Percentiles rank a stretch among this genome's conserved stretches.
Evolutionary conservation across 2,113 vertebrate genomes (phyloP).

Genomic region (Syrmaticus mikado): DNA sequence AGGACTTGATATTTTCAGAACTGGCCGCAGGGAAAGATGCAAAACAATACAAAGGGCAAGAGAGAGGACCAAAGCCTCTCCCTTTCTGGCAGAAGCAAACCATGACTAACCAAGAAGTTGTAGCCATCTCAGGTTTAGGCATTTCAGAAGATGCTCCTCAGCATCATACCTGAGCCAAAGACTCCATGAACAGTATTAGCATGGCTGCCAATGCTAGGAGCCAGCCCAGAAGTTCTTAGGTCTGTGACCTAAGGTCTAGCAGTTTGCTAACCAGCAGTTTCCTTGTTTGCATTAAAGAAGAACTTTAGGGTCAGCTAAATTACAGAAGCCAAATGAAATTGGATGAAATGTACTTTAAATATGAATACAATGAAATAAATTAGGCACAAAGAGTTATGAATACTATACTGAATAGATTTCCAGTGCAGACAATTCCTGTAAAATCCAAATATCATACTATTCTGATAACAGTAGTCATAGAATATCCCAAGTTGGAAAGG

Average conservation of each 20-base stretch:
- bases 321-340: neutral
- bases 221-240: neutral
- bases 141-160: neutral
- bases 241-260: neutral
- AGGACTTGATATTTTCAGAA: neutral
- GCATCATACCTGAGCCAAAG: accelerated
- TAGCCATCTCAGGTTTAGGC: accelerated
- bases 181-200: accelerated
- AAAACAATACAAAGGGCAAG: neutral
- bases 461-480: neutral
- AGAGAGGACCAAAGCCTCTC: accelerated
- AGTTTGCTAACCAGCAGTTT: neutral
- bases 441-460: neutral
- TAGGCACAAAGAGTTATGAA: neutral
- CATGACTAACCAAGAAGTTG: accelerated
- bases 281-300: neutral
- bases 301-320: neutral
- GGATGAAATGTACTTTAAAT: neutral
- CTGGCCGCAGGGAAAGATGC: neutral
- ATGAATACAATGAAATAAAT: neutral
- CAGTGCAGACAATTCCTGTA: neutral
- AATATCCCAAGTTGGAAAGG: too few relatives aligned
- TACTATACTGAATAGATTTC: neutral
- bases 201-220: neutral
- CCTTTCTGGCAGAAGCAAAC: neutral